Evolutionary conservation across 2,797 vertebrate species (phyloP).

Genomic region (Takifugu rubripes): DNA sequence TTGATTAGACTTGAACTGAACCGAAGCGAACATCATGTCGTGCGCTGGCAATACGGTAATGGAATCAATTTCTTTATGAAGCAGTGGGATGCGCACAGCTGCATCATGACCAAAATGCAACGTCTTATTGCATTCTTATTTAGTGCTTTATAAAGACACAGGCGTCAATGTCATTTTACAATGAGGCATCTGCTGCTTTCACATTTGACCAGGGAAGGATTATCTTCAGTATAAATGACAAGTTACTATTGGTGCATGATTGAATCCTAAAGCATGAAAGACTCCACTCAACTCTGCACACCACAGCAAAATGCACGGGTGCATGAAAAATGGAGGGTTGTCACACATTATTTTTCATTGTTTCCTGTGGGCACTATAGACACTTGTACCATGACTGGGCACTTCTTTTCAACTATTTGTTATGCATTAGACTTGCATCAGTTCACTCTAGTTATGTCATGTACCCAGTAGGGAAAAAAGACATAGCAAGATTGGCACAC

Average conservation of each 20-base stretch:
- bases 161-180: too few species aligned
- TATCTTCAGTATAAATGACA: background rate
- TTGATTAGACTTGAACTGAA: too few species aligned
- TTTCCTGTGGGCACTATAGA: constrained; percentile 40
- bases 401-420: constrained; percentile 51
- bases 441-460: constrained; percentile 60
- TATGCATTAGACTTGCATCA: constrained; percentile 61
- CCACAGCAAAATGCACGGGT: constrained; percentile 19
- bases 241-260: background rate
- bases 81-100: too few species aligned
- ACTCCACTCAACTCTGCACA: constrained; percentile 3
- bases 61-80: too few species aligned
- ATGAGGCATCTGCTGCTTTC: too few species aligned
- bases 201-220: background rate
- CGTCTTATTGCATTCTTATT: too few species aligned
- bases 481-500: constrained; percentile 21
- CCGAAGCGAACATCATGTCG: too few species aligned
- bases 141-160: too few species aligned
- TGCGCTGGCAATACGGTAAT: too few species aligned
- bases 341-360: constrained; percentile 49
- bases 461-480: constrained; percentile 42
- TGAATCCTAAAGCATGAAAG: too few species aligned
- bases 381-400: constrained; percentile 29
- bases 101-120: too few species aligned
- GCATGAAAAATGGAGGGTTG: constrained; percentile 51